These are phyloP conservation scores for Eremobia ochroleuca DNA, from an alignment of 2,888 invertebrate species.

Conservation along the genomic window DNA sequence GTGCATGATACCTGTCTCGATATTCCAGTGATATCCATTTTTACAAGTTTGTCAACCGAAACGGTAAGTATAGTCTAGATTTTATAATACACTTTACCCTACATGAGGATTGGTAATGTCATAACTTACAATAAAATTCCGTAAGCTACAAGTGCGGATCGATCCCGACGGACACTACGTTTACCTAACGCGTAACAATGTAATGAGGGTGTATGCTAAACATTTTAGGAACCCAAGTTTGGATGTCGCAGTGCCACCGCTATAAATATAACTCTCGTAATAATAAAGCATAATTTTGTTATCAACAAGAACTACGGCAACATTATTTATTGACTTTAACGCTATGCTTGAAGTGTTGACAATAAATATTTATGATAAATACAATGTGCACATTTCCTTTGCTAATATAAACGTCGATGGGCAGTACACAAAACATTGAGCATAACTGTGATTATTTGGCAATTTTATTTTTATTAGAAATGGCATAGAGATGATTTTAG, in stretches of 20 bases:
- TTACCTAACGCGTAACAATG: constrained; percentile 59
- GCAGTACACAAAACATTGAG: constrained; percentile 79
- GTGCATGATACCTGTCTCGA: constrained; percentile 86
- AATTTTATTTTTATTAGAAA: constrained; percentile 71
- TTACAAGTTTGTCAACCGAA: constrained; percentile 83
- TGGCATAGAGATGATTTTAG: constrained; percentile 68
- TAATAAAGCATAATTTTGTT: constrained; percentile 88
- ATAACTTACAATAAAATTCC: constrained; percentile 83
- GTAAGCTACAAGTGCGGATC: constrained; percentile 81
- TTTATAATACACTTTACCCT: constrained; percentile 86
- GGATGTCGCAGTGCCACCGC: constrained; percentile 78
- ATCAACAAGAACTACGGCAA: constrained; percentile 88
- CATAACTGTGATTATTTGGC: constrained; percentile 83
- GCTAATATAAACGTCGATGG: constrained; percentile 70
- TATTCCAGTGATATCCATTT: constrained; percentile 84
- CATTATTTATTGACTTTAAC: constrained; percentile 85
- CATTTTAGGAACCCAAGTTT: constrained; percentile 82
- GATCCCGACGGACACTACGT: constrained; percentile 73
- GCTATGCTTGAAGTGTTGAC: constrained; percentile 84
- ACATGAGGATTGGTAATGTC: constrained; percentile 83
- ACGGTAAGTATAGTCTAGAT: constrained; percentile 83
- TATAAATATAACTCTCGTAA: constrained; percentile 87
- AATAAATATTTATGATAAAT: constrained; percentile 81
- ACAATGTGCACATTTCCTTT: constrained; percentile 87
- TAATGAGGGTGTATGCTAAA: constrained; percentile 58